Base-by-base conservation (phyloP, 2,113 vertebrate species). In the Cygnus atratus region DNA sequence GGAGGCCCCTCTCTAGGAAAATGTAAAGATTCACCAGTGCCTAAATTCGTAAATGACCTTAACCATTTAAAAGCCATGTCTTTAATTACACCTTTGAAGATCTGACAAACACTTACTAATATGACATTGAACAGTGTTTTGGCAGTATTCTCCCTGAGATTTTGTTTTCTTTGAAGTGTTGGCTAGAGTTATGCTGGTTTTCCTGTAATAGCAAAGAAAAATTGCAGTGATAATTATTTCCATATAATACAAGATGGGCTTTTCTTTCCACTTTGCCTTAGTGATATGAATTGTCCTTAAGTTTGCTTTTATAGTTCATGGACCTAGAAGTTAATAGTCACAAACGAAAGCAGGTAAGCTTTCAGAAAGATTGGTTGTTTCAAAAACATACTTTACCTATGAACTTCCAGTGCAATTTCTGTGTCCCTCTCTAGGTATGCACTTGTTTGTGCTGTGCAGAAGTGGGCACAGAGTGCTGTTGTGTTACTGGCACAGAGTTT, bases 401-500 rank as follows among this genome's bases (percentile, higher is more conserved):
- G 37, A 71, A 75, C 8, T 70, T 77, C 6, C 0, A 1, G 11
- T 21, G 11, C 24, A 35, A 28, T 31, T 54, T n/a, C 58, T 81
- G 52, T 37, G 41, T 26, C 22, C 9, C 14, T 74, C 18, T 83
- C 31, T 33, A 13, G 25, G 18, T 62, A 10, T 3, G 7, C 2
- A 2, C 15, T 79, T 72, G 8, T 15, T 88, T 3, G 2, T 35
- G 14, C 8, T 2, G 3, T 25, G 28, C 3, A 25, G 24, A 41
- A n/a, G 9, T 10, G 3, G 43, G 12, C 55, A 33, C 8, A 54
- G 22, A 84, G 3, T 71, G 24, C 24, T 2, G 1, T 15, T 7
- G 0, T 33, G 14, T 13, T 0, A 0, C 61, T 54, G 46, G 24
- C 61, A 58, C 0, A 0, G 15, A 48, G 11, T 28, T 71, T 84